Base-by-base conservation (phyloP, 2,797 vertebrate species). In the Helarctos malayanus region DNA sequence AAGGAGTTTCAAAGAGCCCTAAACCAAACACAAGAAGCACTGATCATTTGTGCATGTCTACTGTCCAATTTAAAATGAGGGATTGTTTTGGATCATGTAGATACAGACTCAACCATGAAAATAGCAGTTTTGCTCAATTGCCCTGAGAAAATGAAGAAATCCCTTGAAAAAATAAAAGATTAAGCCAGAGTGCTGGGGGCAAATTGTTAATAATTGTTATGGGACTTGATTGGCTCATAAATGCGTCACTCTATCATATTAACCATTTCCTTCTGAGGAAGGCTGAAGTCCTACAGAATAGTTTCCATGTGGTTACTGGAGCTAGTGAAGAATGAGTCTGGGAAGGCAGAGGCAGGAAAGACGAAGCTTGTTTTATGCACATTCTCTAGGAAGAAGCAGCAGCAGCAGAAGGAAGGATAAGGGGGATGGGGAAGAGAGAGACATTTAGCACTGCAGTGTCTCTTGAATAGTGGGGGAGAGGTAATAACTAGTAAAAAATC, bases 101-200 rank as follows among this genome's bases (percentile, higher is more conserved):
- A 91, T 96, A 95, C 21, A 87, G 75, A 81, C 59, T 97, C 82
- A 95, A 85, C 80, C 95, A 91, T 97, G 93, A 97, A 95, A 97
- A 82, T 8, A 84, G 47, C 86, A 88, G 41, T 94, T 98, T 96
- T 87, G 41, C 80, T 95, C 91, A 97, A 85, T 81, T 94, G 57
- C 54, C 59, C 76, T 68, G 45, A 93, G 52, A 95, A 86, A 96
- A 93, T 97, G 57, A 94, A 95, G 82, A 96, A 97, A 97, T 83
- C 61, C 56, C 91, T 81, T 96, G 93, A 91, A 94, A 96, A 97
- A 95, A 93, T 92, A 93, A 94, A 94, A 80, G 61, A 93, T 57
- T 86, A 96, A 95, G 14, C 63, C 54, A 89, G 63, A 96, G 12
- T 80, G n/a, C 83, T 92, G 19, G 19, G 2, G 96, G 59, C 6